phyloP scores from a whole-genome alignment of 2,888 invertebrate genomes.

The Polyommatus iphigenia region DNA sequence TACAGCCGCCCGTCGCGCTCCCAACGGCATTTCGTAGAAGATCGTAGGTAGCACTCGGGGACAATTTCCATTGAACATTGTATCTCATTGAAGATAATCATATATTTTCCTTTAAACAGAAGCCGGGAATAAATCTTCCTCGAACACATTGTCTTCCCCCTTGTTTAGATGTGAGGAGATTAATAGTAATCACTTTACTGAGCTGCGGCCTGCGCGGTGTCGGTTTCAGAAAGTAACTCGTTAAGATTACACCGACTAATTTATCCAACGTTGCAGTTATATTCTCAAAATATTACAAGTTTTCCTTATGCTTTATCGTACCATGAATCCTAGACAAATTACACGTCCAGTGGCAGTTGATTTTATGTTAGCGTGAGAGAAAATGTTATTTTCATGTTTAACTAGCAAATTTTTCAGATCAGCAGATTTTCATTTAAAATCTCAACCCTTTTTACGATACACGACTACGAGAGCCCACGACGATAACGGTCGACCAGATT shows the following conservation, averaged over 20 bases:
- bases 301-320: too few species aligned
- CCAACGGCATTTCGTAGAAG: constrained; percentile 34
- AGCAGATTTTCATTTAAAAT: not conserved
- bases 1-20: constrained; percentile 39
- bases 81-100: constrained; percentile 20
- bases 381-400: not conserved
- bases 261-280: not conserved
- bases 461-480: not conserved
- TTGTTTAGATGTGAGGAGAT: constrained; percentile 23
- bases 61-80: constrained; percentile 30
- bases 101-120: constrained; percentile 26
- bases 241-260: not conserved
- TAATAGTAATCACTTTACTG: constrained; percentile 14
- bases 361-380: not conserved
- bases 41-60: constrained; percentile 24
- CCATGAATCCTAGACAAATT: not conserved
- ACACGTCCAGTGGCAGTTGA: not conserved
- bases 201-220: not conserved
- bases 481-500: not conserved
- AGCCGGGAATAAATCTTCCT: constrained; percentile 6
- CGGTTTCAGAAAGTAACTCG: not conserved
- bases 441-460: not conserved
- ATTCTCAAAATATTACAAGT: not conserved
- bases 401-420: not conserved
- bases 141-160: constrained; percentile 18